These are phyloP conservation scores for Coptotermes formosanus DNA, from an alignment of 1,140 invertebrate genomes.

Conservation along the genomic window DNA sequence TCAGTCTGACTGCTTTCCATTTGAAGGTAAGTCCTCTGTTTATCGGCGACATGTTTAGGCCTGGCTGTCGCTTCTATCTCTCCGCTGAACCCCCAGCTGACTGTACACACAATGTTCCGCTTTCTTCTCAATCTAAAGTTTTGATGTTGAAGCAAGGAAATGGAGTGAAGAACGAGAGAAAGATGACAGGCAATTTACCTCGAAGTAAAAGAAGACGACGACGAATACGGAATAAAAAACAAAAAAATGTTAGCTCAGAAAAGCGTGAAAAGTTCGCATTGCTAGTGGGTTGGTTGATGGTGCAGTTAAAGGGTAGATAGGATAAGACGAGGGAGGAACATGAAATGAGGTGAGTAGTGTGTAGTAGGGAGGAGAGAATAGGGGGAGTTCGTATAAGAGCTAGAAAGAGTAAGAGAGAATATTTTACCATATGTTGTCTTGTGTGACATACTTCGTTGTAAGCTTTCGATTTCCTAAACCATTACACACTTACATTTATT, in stretches of 20 bases:
- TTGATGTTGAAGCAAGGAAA: conserved; percentile 19
- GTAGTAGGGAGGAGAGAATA: background rate
- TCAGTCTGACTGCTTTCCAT: background rate
- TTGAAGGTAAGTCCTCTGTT: background rate
- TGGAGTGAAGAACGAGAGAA: conserved; percentile 25
- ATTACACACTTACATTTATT: background rate
- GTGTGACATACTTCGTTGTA: background rate
- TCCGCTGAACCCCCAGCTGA: background rate
- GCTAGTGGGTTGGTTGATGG: background rate
- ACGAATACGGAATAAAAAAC: background rate
- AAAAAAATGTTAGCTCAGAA: background rate
- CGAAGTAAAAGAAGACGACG: conserved; percentile 7
- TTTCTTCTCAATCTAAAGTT: conserved; percentile 21
- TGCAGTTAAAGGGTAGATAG: background rate
- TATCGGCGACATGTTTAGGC: background rate
- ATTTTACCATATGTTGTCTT: background rate
- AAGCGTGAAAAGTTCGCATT: conserved; percentile 6
- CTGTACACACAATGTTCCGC: background rate
- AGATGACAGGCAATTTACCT: conserved; percentile 28
- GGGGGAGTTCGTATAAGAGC: background rate
- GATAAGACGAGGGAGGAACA: background rate
- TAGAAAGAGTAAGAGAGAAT: background rate
- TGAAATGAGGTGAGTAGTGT: background rate
- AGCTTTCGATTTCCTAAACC: background rate
- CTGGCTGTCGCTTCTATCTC: background rate